Conservation (phyloP, 2,797 vertebrate species). For the Sphenopsis melanotis region DNA sequence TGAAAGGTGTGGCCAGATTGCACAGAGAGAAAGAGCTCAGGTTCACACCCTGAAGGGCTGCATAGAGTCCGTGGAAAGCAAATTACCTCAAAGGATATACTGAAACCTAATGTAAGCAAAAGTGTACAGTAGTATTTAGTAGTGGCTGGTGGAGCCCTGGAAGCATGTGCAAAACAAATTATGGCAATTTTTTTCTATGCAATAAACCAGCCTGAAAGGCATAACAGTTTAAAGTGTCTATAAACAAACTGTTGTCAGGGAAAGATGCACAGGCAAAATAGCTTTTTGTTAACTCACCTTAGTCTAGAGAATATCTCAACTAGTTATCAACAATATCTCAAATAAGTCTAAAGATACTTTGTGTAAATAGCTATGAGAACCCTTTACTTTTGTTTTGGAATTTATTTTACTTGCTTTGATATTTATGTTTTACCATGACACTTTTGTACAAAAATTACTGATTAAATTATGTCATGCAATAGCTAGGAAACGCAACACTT, state of each 20-base stretch:
- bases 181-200: background rate
- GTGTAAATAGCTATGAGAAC: background rate
- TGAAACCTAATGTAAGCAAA: background rate
- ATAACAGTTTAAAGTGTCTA: background rate
- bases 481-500: background rate
- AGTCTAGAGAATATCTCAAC: background rate
- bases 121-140: background rate
- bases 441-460: background rate
- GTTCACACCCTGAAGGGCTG: background rate
- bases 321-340: background rate
- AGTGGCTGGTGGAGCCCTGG: background rate
- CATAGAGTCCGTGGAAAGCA: background rate
- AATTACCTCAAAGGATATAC: background rate
- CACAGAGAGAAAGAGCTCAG: background rate
- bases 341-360: background rate
- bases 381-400: background rate
- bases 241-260: background rate
- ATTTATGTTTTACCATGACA: background rate
- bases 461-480: background rate
- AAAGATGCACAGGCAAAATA: background rate
- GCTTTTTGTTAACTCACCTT: background rate
- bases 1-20: background rate
- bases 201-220: background rate
- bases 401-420: background rate
- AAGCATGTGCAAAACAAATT: background rate